These are phyloP conservation scores for Archocentrus centrarchus DNA, from an alignment of 2,113 vertebrate species.

Conservation along the genomic window DNA sequence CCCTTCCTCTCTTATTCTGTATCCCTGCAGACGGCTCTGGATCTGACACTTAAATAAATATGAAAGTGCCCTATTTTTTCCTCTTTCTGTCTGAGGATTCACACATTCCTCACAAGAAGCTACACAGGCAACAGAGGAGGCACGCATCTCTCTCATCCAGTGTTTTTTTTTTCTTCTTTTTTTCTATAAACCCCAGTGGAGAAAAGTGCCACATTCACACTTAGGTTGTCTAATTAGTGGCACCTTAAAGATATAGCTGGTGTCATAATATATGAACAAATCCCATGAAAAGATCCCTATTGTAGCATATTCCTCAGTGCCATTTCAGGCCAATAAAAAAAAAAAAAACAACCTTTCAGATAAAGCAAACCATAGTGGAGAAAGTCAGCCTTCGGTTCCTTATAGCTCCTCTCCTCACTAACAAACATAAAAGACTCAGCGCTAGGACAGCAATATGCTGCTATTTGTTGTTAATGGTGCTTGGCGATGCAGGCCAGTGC, in stretches of 20 bases:
- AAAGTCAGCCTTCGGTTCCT: not conserved
- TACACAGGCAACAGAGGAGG: conserved; percentile 19
- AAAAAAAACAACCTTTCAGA: fast-evolving
- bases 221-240: conserved; percentile 24
- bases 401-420: not conserved
- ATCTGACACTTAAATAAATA: conserved; percentile 79
- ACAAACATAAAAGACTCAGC: not conserved
- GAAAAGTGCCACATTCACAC: conserved; percentile 6
- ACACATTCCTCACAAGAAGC: conserved; percentile 37
- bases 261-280: not conserved
- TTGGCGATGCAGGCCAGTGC: not conserved
- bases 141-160: conserved; percentile 33
- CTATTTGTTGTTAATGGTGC: conserved; percentile 1
- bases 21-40: conserved; percentile 68
- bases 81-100: conserved; percentile 64
- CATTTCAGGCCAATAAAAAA: not conserved
- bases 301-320: not conserved
- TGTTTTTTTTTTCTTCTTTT: conserved; percentile 16
- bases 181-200: conserved; percentile 21
- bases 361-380: not conserved
- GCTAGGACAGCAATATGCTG: not conserved
- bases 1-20: conserved; percentile 27
- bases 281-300: not conserved
- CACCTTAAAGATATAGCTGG: not conserved
- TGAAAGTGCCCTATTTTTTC: conserved; percentile 74